These are phyloP conservation scores for Rhadina sibilatrix DNA, from an alignment of 2,113 vertebrate genomes.

Conservation along the genomic window DNA sequence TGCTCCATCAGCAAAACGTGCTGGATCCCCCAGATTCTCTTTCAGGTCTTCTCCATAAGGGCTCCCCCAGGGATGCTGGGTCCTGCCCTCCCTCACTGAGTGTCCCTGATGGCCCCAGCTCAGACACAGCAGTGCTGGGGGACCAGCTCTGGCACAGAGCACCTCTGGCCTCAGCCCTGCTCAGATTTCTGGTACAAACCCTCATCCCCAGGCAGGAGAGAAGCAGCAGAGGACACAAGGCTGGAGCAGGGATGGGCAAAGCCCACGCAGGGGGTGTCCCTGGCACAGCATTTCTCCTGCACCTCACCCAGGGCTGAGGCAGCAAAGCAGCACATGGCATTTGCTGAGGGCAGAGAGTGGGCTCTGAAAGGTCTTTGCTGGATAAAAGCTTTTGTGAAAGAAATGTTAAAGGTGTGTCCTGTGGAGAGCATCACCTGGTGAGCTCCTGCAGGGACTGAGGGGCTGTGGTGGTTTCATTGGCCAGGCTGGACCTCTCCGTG, in stretches of 20 bases:
- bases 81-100: neutral
- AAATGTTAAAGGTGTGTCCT: neutral
- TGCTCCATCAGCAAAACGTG: accelerated
- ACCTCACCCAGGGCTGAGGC: neutral
- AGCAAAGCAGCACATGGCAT: neutral
- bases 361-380: neutral
- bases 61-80: neutral
- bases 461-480: neutral
- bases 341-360: neutral
- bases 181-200: accelerated
- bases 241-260: neutral
- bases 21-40: accelerated
- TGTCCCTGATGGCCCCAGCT: accelerated
- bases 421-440: neutral
- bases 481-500: neutral
- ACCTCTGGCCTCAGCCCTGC: neutral
- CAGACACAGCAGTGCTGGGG: neutral
- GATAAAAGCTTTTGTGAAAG: neutral
- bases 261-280: accelerated
- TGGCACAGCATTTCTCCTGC: neutral
- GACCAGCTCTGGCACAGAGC: neutral
- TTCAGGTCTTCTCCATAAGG: neutral
- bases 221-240: neutral
- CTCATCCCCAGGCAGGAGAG: neutral
- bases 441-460: neutral